phyloP scores from a whole-genome alignment of 2,888 invertebrate species.

The Pyrrhopygopsis socrates region DNA sequence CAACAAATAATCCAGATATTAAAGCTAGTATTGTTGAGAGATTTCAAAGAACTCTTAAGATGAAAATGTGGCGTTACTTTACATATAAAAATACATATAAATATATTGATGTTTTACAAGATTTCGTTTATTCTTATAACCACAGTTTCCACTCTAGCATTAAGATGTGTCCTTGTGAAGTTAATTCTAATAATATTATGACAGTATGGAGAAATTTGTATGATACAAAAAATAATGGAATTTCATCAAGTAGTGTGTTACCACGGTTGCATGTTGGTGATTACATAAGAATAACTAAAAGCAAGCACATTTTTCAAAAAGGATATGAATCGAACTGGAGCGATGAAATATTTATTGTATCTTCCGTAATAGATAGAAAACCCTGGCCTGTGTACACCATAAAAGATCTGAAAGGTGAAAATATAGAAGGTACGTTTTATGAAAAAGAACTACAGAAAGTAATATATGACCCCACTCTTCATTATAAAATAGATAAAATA shows the following conservation, averaged over 20 bases:
- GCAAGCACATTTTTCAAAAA: slow-evolving; percentile 83
- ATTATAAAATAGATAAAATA: slow-evolving; percentile 74
- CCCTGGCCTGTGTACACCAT: no score
- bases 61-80: slow-evolving; percentile 83
- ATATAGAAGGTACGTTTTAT: slow-evolving; percentile 70
- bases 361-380: slow-evolving; percentile 10
- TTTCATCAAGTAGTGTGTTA: no score
- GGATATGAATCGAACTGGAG: slow-evolving; percentile 86
- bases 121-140: slow-evolving; percentile 67
- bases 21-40: slow-evolving; percentile 83
- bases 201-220: slow-evolving; percentile 54
- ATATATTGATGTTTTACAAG: slow-evolving; percentile 67
- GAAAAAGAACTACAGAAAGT: slow-evolving; percentile 84
- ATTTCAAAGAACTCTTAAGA: slow-evolving; percentile 84
- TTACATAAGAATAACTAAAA: no score
- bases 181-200: slow-evolving; percentile 79
- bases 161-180: slow-evolving; percentile 81
- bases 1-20: slow-evolving; percentile 82
- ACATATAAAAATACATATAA: slow-evolving; percentile 58
- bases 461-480: slow-evolving; percentile 21
- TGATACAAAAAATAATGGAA: no score
- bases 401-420: no score
- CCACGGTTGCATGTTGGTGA: no score
- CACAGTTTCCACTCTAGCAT: slow-evolving; percentile 81
- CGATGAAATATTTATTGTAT: slow-evolving; percentile 13